Percentiles rank a stretch among this genome's conserved stretches.
These are phyloP conservation scores for Sinonovacula constricta DNA, from an alignment of 1,140 invertebrate genomes.

Conservation along the genomic window DNA sequence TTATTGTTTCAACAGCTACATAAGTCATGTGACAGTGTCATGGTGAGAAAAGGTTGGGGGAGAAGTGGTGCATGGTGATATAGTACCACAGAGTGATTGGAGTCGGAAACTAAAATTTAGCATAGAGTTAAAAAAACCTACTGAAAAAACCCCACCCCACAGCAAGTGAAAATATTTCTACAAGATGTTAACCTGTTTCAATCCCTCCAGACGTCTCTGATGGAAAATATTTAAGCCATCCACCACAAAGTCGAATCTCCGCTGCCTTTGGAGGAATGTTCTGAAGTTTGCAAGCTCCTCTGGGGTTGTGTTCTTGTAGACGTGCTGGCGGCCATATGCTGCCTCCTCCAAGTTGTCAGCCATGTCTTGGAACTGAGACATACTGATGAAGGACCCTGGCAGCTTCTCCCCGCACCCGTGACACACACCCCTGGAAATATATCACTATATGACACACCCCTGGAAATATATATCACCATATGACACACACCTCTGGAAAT, in stretches of 20 bases:
- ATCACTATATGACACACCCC: background rate
- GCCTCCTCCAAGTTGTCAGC: background rate
- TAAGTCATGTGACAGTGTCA: no score
- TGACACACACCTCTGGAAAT: background rate
- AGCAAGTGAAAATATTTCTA: background rate
- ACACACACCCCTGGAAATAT: background rate
- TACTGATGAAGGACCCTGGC: background rate
- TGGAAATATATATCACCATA: background rate
- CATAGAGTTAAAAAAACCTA: no score
- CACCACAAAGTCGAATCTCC: conserved; percentile 19
- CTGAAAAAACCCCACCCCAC: background rate
- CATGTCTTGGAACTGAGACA: background rate
- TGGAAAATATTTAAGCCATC: conserved; percentile 13
- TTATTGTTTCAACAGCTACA: no score
- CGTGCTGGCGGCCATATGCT: background rate
- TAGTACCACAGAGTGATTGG: no score
- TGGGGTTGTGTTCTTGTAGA: background rate
- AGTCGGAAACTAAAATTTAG: no score
- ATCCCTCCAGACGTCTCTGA: no score
- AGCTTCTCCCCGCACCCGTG: background rate
- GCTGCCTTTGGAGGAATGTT: conserved; percentile 2
- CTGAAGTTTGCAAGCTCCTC: background rate
- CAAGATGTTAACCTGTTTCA: background rate
- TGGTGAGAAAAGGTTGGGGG: no score
- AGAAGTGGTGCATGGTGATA: no score